A percentile compares a stretch with the other conserved stretches of the same genome.
phyloP scores from a whole-genome alignment of 2,797 vertebrate species.

The Peromyscus aztecus region DNA sequence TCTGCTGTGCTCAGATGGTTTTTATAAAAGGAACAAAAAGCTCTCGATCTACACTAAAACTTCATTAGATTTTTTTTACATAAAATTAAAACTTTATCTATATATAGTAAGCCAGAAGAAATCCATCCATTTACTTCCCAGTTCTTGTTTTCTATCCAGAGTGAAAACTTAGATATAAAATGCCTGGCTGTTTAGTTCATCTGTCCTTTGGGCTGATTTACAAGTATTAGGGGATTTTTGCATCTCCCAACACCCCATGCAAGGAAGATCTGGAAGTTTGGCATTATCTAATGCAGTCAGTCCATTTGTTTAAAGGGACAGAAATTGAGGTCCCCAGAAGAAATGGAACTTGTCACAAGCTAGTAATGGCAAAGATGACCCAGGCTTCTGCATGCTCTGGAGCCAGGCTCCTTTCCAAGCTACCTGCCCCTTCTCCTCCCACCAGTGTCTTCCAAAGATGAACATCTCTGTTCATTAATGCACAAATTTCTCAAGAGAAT shows the following conservation, averaged over 20 bases:
- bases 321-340: neutral
- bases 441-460: neutral
- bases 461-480: neutral
- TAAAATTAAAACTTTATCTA: constrained; percentile 6
- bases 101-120: constrained; percentile 35
- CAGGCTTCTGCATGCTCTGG: neutral
- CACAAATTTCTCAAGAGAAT: neutral
- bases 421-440: neutral
- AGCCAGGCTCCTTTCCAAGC: neutral
- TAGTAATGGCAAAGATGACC: neutral
- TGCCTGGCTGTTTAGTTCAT: neutral
- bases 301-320: neutral
- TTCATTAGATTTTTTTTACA: constrained; percentile 16
- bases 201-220: constrained; percentile 25
- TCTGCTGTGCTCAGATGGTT: neutral
- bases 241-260: neutral
- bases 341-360: neutral
- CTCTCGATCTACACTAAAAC: constrained; percentile 12
- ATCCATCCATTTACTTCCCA: neutral
- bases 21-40: neutral
- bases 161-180: neutral
- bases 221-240: neutral
- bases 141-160: neutral
- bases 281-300: neutral
- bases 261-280: neutral